phyloP scores from a whole-genome alignment of 1,140 invertebrate genomes.

The Vanessa atalanta region DNA sequence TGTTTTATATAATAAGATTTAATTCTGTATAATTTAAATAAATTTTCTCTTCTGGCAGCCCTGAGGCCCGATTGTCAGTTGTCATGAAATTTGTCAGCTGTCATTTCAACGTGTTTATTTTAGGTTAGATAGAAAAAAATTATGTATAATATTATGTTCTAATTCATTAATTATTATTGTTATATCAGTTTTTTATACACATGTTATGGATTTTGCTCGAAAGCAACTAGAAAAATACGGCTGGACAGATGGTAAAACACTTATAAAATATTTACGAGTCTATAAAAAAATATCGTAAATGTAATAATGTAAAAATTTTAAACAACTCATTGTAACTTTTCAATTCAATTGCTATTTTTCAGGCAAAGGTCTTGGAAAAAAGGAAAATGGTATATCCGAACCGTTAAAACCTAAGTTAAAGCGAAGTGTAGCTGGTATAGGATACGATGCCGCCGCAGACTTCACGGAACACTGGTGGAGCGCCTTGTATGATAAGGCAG shows the following conservation, averaged over 20 bases:
- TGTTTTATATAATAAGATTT: too few relatives aligned
- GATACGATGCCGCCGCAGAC: constrained; percentile 85
- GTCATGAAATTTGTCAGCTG: constrained; percentile 18
- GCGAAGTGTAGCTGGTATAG: constrained; percentile 88
- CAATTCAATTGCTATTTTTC: constrained; percentile 16
- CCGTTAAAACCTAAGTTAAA: constrained; percentile 89
- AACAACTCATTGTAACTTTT: neutral
- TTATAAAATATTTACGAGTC: neutral
- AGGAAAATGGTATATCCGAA: constrained; percentile 87
- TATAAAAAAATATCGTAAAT: neutral
- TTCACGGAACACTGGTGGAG: constrained; percentile 93
- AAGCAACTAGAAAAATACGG: constrained; percentile 85
- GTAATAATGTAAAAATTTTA: neutral
- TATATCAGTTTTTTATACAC: neutral
- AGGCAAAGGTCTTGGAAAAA: constrained; percentile 91
- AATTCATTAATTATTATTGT: neutral
- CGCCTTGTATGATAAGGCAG: constrained; percentile 87
- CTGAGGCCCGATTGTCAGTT: too few relatives aligned
- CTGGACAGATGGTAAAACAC: constrained; percentile 84
- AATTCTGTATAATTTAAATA: too few relatives aligned
- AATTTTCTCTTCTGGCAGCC: too few relatives aligned
- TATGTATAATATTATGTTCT: neutral
- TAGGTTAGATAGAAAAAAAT: neutral
- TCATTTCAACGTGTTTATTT: neutral
- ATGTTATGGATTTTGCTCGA: constrained; percentile 83